Evolutionary conservation across 1,140 invertebrate genomes (phyloP).

Genomic region (Galendromus occidentalis): DNA sequence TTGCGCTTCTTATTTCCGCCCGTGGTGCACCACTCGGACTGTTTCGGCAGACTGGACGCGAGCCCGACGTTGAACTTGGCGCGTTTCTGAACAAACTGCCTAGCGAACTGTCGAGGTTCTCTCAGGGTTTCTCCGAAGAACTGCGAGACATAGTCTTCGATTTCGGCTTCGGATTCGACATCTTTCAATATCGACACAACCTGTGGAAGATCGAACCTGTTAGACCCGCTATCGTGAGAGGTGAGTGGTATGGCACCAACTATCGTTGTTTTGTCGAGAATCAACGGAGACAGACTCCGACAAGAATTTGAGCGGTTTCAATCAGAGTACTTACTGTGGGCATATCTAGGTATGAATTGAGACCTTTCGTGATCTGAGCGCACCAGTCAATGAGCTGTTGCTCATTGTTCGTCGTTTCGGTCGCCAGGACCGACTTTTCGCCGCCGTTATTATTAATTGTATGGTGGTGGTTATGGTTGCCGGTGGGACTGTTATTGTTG

Average conservation of each 20-base stretch:
- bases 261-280: too few species aligned
- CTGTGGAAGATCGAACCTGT: not conserved
- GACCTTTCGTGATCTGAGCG: not conserved
- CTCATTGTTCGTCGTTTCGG: not conserved
- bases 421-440: not conserved
- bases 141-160: constrained; percentile 9
- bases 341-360: constrained; percentile 5
- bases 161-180: constrained; percentile 9
- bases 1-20: not conserved
- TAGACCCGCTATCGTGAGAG: too few species aligned
- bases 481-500: too few species aligned
- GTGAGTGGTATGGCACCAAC: too few species aligned
- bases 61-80: not conserved
- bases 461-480: too few species aligned
- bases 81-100: constrained; percentile 5
- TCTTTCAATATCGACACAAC: constrained; percentile 1
- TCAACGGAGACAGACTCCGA: too few species aligned
- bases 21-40: not conserved
- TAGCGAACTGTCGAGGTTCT: not conserved
- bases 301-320: too few species aligned
- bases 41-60: not conserved
- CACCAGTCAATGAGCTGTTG: constrained; percentile 6
- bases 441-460: too few species aligned
- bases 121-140: not conserved
- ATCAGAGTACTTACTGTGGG: not conserved